Base-by-base conservation (phyloP, 2,113 vertebrate species). In the Dendrocopos noguchii region DNA sequence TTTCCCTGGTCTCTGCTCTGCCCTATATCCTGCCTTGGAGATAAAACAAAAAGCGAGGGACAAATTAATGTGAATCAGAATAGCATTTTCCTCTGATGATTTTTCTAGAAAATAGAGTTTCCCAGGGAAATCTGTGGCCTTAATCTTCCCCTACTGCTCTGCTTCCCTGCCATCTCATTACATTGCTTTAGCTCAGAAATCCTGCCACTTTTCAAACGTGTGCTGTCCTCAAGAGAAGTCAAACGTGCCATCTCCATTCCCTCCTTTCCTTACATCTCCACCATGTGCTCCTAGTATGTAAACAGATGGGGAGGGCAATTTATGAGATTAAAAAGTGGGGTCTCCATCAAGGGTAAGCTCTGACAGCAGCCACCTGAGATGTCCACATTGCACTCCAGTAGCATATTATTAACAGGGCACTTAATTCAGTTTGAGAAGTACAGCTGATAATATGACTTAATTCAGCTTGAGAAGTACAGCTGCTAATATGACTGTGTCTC, bases 101-200 rank as follows among this genome's bases (percentile, higher is more conserved):
- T 89, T 27, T 90, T 93, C 56, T 66, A n/a, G 76, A 90, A 90
- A 94, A 85, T 70, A 66, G 76, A 60, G 18, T 91, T 86, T 96
- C 60, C 72, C n/a, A 42, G 64, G 63, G 75, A 89, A 87, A 72
- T 91, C 65, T 95, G n/a, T 89, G 77, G 66, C 59, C 44, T 81
- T 79, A 47, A 67, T 91, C 64, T 91, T 88, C 12, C 9, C 24
- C 46, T 60, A 46, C 71, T 42, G 33, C 61, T 91, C 2, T 5
- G 31, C 56, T 92, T 83, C 60, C 60, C 61, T 74, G 42, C 60
- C 4, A 1, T 77, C 76, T 93, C 52, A 29, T 76, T 67, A 14
- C 29, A 10, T 33, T 83, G 72, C 47, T 90, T 52, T 94, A 28
- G 71, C 33, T 83, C 68, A 36, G 42, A 76, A 88, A 60, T 80